Percentiles rank a stretch among this genome's conserved stretches.
Conservation (phyloP, 1,140 invertebrate genomes). For the Trachelipus rathkii region DNA sequence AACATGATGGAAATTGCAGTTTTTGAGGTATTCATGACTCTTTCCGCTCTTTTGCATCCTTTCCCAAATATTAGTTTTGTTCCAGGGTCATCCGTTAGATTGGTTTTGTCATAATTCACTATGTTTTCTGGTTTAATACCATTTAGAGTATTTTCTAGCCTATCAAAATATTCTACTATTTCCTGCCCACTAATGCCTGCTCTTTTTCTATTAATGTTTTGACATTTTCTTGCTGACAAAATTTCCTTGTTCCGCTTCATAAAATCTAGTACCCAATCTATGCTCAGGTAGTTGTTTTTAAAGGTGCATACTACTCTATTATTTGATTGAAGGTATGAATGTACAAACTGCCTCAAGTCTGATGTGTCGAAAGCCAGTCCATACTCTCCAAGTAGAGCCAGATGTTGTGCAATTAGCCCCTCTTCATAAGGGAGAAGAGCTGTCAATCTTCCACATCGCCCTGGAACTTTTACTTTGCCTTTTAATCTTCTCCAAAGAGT, state of each 20-base stretch:
- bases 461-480: too few species aligned
- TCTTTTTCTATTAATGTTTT: neutral
- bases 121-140: neutral
- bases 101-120: neutral
- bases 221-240: neutral
- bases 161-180: neutral
- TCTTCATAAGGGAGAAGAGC: too few species aligned
- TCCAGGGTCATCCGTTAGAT: neutral
- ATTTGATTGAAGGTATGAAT: neutral
- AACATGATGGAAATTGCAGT: too few species aligned
- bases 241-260: neutral
- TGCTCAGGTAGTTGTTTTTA: neutral
- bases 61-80: neutral
- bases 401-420: neutral
- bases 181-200: neutral
- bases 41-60: neutral
- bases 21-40: neutral
- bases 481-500: too few species aligned
- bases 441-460: too few species aligned
- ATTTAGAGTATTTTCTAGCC: neutral
- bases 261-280: neutral
- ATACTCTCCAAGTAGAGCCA: neutral
- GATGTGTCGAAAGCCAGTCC: neutral
- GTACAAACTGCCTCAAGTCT: neutral
- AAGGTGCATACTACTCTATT: neutral